phyloP scores from a whole-genome alignment of 2,888 invertebrate species.

The Exephanes ischioxanthus region DNA sequence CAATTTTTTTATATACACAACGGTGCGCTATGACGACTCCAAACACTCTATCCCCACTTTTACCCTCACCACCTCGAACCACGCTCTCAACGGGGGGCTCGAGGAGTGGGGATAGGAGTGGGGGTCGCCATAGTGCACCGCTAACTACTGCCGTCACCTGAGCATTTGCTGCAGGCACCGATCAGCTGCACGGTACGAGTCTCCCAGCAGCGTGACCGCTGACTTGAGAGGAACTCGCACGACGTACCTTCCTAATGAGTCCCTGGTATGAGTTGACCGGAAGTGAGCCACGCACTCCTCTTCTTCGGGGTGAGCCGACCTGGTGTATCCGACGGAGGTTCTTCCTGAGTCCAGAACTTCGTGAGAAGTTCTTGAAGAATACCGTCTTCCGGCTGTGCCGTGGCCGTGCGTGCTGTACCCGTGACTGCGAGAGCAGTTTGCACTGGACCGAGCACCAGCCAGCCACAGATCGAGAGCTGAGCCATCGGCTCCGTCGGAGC shows the following conservation, averaged over 20 bases:
- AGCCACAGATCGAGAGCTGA: slow-evolving; percentile 29
- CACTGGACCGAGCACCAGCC: slow-evolving; percentile 48
- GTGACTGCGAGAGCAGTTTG: neutral
- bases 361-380: slow-evolving; percentile 19
- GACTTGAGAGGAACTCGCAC: too few species aligned
- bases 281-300: neutral
- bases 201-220: too few species aligned
- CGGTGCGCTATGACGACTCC: too few species aligned
- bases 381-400: neutral
- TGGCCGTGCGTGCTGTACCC: neutral
- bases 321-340: neutral
- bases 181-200: slow-evolving; percentile 14
- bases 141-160: too few species aligned
- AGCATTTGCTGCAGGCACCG: slow-evolving; percentile 23
- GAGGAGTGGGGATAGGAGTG: too few species aligned
- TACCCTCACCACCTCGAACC: too few species aligned
- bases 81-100: too few species aligned
- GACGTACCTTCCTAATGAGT: too few species aligned
- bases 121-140: too few species aligned
- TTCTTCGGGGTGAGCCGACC: slow-evolving; percentile 16
- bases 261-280: too few species aligned
- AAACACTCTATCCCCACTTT: too few species aligned
- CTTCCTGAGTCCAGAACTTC: slow-evolving; percentile 40
- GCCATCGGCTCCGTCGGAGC: slow-evolving; percentile 46
- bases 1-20: too few species aligned